Base-by-base conservation (phyloP, 2,888 invertebrate species). In the Trissoscelio sp. region DNA sequence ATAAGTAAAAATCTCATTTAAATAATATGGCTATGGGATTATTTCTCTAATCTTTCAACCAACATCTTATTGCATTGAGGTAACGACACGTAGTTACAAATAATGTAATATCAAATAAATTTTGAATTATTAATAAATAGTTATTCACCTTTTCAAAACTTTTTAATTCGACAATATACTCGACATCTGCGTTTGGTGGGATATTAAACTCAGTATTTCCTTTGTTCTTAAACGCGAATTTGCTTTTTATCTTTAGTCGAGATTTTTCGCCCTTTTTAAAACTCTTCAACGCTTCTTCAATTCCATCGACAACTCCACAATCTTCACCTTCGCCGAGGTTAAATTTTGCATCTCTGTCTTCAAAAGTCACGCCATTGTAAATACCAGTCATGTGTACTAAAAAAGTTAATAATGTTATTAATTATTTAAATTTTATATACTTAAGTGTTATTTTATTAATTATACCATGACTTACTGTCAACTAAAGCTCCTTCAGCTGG, bases 401-500 rank as follows among this genome's bases (percentile, higher is more conserved):
- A 93, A 92, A 16, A 51, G 2, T 58, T 11, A 12, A 55, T 53
- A 57, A 57, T n/a, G 11, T 48, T 4, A 48, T 31, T 31, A 11
- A 34, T 39, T 67, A 16, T 51, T 62, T 12, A 24, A 24, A 42
- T 2, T 14, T 6, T 46, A 9, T 14, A 14, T 3, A 18, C 14
- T 28, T 9, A 48, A 22, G 20, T 46, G 7, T 51, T 51, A 7
- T 12, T 24, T 51, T 1, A 31, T 14, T 3, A 7, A 53, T 53
- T 53, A 53, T 14, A 18, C 31, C 3, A 46, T 16, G 77, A 62
- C 84, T 88, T 93, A 97, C 98, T 94, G 91, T 96, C 95, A 62
- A 98, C 97, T 73, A 94, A 92, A 3, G 96, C 95, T 3, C 96
- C 97, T 79, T 97, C 97, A 85, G 95, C 95, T 5, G 99, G 99